Conservation (phyloP, 2,797 vertebrate species). For the Falco rusticolus region DNA sequence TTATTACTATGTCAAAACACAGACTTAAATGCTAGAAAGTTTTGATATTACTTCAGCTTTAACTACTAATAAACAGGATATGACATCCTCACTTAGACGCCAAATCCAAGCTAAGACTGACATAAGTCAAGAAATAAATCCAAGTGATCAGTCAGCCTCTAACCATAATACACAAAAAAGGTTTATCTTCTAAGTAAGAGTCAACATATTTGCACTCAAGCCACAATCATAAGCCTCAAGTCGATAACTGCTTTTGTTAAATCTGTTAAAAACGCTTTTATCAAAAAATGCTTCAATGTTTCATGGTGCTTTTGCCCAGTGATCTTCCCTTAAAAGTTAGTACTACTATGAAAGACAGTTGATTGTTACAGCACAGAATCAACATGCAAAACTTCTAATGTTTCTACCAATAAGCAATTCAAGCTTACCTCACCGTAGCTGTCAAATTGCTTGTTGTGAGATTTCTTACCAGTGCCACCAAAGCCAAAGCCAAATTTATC, state of each 20-base stretch:
- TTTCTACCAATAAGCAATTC: not conserved
- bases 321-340: not conserved
- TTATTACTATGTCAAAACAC: too few species aligned
- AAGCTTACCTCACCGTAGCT: slow-evolving; percentile 94
- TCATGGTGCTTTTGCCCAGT: not conserved
- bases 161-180: not conserved
- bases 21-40: not conserved
- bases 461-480: slow-evolving; percentile 98
- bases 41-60: not conserved
- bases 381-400: not conserved
- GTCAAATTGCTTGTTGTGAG: slow-evolving; percentile 98
- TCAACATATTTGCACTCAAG: not conserved
- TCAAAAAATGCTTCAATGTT: not conserved
- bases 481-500: slow-evolving; percentile 97
- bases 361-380: not conserved
- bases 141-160: not conserved
- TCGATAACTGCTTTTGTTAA: not conserved
- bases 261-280: not conserved
- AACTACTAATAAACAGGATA: not conserved
- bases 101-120: not conserved
- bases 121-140: not conserved
- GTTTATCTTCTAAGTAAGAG: not conserved
- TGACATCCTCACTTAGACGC: fast-evolving
- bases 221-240: not conserved
- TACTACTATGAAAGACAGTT: not conserved